A percentile compares a stretch with the other conserved stretches of the same genome.
phyloP scores from a whole-genome alignment of 2,797 vertebrate species.

The Gallirallus australis region DNA sequence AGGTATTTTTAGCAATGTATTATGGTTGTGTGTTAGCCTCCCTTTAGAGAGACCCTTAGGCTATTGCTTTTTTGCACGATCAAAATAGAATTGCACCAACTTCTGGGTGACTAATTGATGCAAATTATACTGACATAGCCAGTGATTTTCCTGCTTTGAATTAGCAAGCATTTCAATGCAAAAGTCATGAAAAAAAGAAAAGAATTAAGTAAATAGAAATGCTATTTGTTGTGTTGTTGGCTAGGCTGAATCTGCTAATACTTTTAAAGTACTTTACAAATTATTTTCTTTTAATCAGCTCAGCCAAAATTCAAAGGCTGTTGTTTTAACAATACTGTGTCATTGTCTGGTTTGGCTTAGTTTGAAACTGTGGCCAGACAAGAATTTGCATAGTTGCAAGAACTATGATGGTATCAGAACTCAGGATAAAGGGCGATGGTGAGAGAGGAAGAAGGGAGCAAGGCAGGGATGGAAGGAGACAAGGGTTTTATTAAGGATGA shows the following conservation, averaged over 20 bases:
- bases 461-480: background rate
- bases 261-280: background rate
- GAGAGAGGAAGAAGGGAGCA: background rate
- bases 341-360: background rate
- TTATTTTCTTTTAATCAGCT: background rate
- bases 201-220: constrained; percentile 25
- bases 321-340: background rate
- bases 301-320: background rate
- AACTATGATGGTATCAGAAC: background rate
- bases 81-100: constrained; percentile 28
- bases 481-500: background rate
- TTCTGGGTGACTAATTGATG: constrained; percentile 48
- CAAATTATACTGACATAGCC: constrained; percentile 27
- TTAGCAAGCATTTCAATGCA: background rate
- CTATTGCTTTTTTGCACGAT: constrained; percentile 9
- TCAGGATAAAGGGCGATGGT: background rate
- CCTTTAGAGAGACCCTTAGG: background rate
- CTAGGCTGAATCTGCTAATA: background rate
- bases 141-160: constrained; percentile 36
- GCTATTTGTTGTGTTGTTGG: background rate
- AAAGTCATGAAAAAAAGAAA: background rate
- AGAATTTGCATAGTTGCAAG: background rate
- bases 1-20: constrained; percentile 3
- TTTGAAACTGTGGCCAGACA: background rate
- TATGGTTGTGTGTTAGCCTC: background rate